A percentile compares a stretch with the other conserved stretches of the same genome.
These are phyloP conservation scores for Patagioenas fasciata DNA, from an alignment of 2,113 vertebrate genomes.

Conservation along the genomic window DNA sequence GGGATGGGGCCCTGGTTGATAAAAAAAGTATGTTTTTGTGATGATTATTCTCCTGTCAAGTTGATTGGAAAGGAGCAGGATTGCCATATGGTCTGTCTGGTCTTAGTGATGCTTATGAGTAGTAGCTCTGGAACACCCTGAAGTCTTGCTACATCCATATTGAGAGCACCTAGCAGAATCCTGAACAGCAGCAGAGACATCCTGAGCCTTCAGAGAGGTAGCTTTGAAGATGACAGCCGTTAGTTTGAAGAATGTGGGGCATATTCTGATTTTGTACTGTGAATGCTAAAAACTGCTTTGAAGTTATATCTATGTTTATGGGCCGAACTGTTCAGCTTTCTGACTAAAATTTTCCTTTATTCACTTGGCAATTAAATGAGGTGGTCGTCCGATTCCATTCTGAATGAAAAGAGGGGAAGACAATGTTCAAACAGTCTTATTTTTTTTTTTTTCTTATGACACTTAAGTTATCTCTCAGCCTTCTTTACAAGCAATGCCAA, in stretches of 20 bases:
- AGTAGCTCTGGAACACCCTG: background rate
- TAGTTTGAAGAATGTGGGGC: background rate
- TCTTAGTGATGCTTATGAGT: background rate
- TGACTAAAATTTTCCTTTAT: slow-evolving; percentile 12
- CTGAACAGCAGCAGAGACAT: background rate
- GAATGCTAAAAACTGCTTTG: background rate
- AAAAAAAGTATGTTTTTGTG: background rate
- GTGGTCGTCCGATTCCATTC: background rate
- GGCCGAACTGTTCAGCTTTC: background rate
- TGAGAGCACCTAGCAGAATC: background rate
- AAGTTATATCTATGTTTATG: background rate
- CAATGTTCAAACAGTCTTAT: background rate
- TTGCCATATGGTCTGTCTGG: background rate
- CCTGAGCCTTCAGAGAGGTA: background rate
- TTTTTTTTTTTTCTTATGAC: background rate
- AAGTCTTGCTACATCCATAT: background rate
- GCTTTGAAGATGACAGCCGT: slow-evolving; percentile 38
- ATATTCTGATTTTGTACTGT: background rate
- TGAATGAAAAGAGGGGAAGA: background rate
- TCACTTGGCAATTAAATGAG: background rate
- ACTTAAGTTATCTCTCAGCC: background rate
- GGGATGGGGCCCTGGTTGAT: background rate
- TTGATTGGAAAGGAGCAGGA: background rate
- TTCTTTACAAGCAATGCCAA: background rate
- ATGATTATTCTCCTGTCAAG: background rate